These are phyloP conservation scores for Anoplolepis gracilipes DNA, from an alignment of 1,140 invertebrate species.

Conservation along the genomic window DNA sequence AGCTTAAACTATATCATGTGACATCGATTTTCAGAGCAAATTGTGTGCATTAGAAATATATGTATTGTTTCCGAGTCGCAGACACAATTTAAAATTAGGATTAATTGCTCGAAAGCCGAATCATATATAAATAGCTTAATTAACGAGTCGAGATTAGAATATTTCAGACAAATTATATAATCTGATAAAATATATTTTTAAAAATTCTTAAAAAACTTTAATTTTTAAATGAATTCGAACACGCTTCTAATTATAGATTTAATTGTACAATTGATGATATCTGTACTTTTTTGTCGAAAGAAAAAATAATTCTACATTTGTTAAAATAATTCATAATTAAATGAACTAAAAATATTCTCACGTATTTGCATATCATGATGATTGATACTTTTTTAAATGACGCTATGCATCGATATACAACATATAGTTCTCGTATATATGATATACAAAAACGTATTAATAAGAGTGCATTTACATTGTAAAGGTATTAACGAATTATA, in stretches of 20 bases:
- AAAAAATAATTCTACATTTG: background rate
- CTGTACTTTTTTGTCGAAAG: background rate
- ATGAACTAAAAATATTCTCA: background rate
- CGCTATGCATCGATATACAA: background rate
- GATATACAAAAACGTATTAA: background rate
- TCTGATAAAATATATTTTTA: too few species aligned
- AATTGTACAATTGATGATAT: background rate
- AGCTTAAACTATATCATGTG: background rate
- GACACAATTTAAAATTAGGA: background rate
- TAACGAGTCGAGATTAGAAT: background rate
- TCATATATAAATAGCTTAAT: background rate
- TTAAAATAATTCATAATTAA: background rate
- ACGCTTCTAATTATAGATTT: background rate
- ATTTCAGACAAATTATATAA: too few species aligned
- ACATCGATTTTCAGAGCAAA: background rate
- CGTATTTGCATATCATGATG: background rate
- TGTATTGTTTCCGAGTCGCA: background rate
- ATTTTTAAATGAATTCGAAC: background rate
- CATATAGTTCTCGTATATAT: background rate
- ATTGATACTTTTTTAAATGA: background rate
- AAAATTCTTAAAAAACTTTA: background rate
- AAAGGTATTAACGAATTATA: conserved; percentile 3
- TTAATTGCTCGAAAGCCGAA: background rate
- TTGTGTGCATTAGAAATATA: background rate
- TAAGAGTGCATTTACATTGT: background rate